Evolutionary conservation across 2,797 vertebrate genomes (phyloP).

Genomic region (Petrocephalus schoutedeni): DNA sequence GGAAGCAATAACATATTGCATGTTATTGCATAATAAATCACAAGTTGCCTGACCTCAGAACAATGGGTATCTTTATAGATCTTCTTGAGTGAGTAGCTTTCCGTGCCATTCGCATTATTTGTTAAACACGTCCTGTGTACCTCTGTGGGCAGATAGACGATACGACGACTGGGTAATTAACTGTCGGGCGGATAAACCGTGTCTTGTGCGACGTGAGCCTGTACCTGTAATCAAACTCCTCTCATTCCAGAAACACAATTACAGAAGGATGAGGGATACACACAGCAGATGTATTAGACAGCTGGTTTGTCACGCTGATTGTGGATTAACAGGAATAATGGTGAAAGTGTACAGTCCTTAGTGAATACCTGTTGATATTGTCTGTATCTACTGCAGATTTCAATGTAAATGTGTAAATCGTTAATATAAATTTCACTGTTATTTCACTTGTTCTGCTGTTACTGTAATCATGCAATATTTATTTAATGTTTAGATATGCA

Average conservation of each 20-base stretch:
- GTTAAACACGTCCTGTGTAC: slow-evolving; percentile 4
- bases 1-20: neutral
- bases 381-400: neutral
- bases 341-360: neutral
- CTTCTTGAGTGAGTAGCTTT: neutral
- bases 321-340: neutral
- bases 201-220: neutral
- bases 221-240: neutral
- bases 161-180: neutral
- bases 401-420: neutral
- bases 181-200: neutral
- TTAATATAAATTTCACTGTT: neutral
- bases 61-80: neutral
- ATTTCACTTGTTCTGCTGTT: neutral
- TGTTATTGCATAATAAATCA: slow-evolving; percentile 14
- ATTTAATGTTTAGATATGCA: neutral
- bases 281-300: neutral
- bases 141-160: neutral
- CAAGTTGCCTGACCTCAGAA: neutral
- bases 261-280: neutral
- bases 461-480: neutral
- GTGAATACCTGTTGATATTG: neutral
- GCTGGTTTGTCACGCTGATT: neutral
- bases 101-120: neutral
- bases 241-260: neutral